A percentile compares a stretch with the other conserved stretches of the same genome.
Evolutionary conservation across 1,140 invertebrate genomes (phyloP).

Genomic region (Trypoxylus dichotomus): DNA sequence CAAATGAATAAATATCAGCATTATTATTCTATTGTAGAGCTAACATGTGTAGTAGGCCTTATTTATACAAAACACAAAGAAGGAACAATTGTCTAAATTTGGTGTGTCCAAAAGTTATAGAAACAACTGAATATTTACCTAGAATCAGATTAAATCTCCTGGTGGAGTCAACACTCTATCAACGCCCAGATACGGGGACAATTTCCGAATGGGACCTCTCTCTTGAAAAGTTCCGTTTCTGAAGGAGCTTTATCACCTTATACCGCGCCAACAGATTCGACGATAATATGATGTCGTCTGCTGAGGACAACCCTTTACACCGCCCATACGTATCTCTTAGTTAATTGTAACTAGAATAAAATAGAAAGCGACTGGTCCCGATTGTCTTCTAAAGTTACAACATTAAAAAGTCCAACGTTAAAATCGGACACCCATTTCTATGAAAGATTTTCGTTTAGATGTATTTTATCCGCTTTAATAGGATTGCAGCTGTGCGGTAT

Average conservation of each 20-base stretch:
- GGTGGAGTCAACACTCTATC: conserved; percentile 39
- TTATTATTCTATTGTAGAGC: background rate
- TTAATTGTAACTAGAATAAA: conserved; percentile 26
- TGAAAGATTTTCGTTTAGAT: background rate
- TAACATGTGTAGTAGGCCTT: background rate
- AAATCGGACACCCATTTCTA: background rate
- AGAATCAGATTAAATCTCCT: background rate
- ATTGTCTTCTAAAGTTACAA: background rate
- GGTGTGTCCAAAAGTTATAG: background rate
- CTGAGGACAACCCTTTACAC: background rate
- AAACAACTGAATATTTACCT: background rate
- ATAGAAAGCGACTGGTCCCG: background rate
- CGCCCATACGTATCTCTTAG: background rate
- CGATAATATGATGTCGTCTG: background rate
- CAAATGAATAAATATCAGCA: too few relatives aligned
- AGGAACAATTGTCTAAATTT: background rate
- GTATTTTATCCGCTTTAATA: background rate
- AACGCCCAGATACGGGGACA: conserved; percentile 43
- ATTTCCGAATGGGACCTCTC: conserved; percentile 44
- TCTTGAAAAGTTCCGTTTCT: conserved; percentile 36
- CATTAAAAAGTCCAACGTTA: background rate
- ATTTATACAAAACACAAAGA: background rate
- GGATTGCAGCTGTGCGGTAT: background rate
- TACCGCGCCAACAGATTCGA: background rate
- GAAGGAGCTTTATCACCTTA: conserved; percentile 10